Base-by-base conservation (phyloP, 2,797 vertebrate species). In the Crypturellus tataupa region DNA sequence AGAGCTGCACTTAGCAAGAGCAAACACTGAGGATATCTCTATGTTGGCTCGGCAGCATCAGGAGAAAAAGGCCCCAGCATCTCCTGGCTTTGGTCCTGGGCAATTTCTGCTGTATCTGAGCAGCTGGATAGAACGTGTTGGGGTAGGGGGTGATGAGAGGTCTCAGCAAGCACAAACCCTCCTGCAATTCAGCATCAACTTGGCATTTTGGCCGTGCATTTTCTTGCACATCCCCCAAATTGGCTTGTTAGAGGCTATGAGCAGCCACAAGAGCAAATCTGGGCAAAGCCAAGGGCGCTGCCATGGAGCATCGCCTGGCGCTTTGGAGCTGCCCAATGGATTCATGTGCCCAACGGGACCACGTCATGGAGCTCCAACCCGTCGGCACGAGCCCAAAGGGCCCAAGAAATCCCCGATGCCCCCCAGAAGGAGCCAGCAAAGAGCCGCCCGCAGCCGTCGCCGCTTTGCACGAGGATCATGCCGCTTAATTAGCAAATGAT, bases 401-500 rank as follows among this genome's bases (percentile, higher is more conserved):
- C 47, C 21, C 47, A 49, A 49, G 23, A 49, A 24, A 49, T 24
- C 47, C 47, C 47, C 47, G 12, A 12, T 12, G 47, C 47, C 47
- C 23, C 46, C 46, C 46, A 49, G 23, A 49, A 49, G 23, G 47
- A 49, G 47, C 47, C 47, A 24, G 47, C 23, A 12, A 49, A 24
- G 47, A 49, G 47, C 47, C 12, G 12, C 47, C 47, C 10, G 47
- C 47, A 49, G 47, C 47, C 47, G 24, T 23, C 47, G 23, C 7
- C 47, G 47, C 47, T 93, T 95, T 96, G 70, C 95, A 95, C 59
- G 95, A 90, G 88, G 91, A 93, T 93, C 94, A 95, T 93, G 96
- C 96, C 19, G 75, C 95, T 96, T 96, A 96, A 96, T 96, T 96
- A 96, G 93, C 69, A 95, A 96, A 96, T 96, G 96, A 96, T 96